Evolutionary conservation across 2,888 invertebrate species (phyloP), one percentile per base, ranked within the genome.

Genomic region (Dorcus parallelipipedus): DNA sequence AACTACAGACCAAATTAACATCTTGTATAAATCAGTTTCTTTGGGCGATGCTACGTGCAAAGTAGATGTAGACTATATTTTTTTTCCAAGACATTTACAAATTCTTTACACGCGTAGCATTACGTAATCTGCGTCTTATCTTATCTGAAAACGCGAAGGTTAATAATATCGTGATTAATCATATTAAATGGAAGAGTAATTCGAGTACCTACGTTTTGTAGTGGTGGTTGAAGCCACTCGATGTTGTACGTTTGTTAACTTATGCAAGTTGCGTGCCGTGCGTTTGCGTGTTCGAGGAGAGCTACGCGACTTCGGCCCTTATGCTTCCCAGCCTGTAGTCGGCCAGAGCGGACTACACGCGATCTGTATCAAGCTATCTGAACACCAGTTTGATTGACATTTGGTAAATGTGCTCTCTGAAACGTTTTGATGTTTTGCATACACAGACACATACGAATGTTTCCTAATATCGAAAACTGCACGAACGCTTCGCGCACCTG

Each of bases 261-360:
- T 74, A 75, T 75, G 76, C 76, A 75, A 74, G 73, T 75, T 75
- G 76, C 76, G 76, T 76, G 77, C 61, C 66, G 66, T 74, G 75
- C 73, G 73, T 75, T 75, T 64, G 76, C 77, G 75, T 76, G 76
- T 71, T 67, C 63, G 61, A 63, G 64, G 60, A 58, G 61, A 52
- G 57, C 62, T 68, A 63, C 64, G 65, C 65, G 71, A 77, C 66
- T 75, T 59, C 70, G 64, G 63, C 65, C 74, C 72, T 71, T 74
- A 73, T 67, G 71, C 59, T 63, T 7, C 26, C 26, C 57, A 43
- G 56, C 62, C 64, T 64, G 60, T 63, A 66, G 63, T 67, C 66
- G 67, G 71, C 69, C 68, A 67, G 68, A 72, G 70, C 64, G 67
- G 68, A 64, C 68, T 71, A 71, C 76, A 76, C 74, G 76, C 76